Evolutionary conservation across 2,888 invertebrate species (phyloP).

Genomic region (Sinelater perroti): DNA sequence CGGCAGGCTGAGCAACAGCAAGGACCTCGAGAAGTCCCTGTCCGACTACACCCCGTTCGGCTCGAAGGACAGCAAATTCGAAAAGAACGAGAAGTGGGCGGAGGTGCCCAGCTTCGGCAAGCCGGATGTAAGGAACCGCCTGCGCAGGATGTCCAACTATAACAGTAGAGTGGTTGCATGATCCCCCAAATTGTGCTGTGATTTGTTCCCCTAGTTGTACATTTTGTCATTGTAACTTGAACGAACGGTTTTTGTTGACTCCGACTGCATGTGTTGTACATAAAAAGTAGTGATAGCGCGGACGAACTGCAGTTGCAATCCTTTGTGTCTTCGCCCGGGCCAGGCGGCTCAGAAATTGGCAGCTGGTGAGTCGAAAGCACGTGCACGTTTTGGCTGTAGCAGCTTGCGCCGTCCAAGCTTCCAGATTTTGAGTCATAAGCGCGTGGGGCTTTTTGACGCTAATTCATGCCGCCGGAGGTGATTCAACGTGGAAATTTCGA

Average conservation of each 20-base stretch:
- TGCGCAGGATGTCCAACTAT: conserved; percentile 41
- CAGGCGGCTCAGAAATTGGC: conserved; percentile 14
- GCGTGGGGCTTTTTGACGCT: no score
- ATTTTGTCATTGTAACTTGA: conserved; percentile 17
- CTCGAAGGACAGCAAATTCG: conserved; percentile 38
- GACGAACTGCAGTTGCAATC: no score
- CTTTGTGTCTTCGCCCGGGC: conserved; percentile 7
- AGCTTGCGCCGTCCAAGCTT: conserved; percentile 5
- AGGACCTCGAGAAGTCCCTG: conserved; percentile 51
- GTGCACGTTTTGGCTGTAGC: no score
- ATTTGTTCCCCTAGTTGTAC: conserved; percentile 27
- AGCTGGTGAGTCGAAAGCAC: conserved; percentile 21
- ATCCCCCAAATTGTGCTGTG: conserved; percentile 25
- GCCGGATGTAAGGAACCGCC: conserved; percentile 43
- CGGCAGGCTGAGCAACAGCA: conserved; percentile 36
- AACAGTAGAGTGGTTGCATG: conserved; percentile 44
- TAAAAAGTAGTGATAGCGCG: conserved; percentile 19
- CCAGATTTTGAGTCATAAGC: neutral
- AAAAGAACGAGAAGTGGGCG: conserved; percentile 39
- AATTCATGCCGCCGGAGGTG: no score
- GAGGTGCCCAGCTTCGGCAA: conserved; percentile 36
- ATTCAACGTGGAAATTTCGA: no score
- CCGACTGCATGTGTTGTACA: conserved; percentile 16
- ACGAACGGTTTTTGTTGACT: conserved; percentile 22
- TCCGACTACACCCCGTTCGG: conserved; percentile 51